Evolutionary conservation across 2,888 invertebrate species (phyloP), one percentile per base, ranked within the genome.

Genomic region (Tetheella fluctuosa): DNA sequence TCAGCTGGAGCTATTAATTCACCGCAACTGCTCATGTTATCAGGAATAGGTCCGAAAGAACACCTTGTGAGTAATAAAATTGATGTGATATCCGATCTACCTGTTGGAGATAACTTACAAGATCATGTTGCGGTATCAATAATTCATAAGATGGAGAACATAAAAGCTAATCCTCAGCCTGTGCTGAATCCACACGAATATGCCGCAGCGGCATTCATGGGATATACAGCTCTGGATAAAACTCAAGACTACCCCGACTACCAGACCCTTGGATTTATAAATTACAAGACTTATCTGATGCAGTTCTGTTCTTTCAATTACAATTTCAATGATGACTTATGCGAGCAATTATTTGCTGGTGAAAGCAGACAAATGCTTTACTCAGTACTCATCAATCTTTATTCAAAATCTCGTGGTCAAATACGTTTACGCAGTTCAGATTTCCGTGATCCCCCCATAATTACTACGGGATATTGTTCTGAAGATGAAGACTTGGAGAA

Each of bases 21-120:
- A 8, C 79, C 86, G 0, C 74, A 83, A 57, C 63, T 85, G 1
- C 67, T 84, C 0, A 81, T 85, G 83, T 64, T 83, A 2, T 84
- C 85, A 0, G 85, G 84, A 15, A 77, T 85, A 0, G 84, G 84
- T 1, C 84, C 84, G 2, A 73, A 64, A 57, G 62, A 77, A 17
- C 79, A 85, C 30, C 65, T 86, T 1, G 34, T 68, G 15, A 57
- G 67, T 2, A 62, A 76, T 0, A 68, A 70, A 1, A 85, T 85
- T 13, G 30, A 66, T 2, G 73, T 83, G 0, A 64, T 71, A 37
- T 70, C 68, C 13, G 74, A 86, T 65, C 64, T 83, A 10, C 81
- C 84, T 0, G 83, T 85, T 6, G 85, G 85, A 0, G 42, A 74
- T 48, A 83, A 83, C 60, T 70, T 71, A 3, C 80, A 81, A 23